Percentiles rank a stretch among this genome's conserved stretches.
These are phyloP conservation scores for Scotopteryx bipunctaria DNA, from an alignment of 2,888 invertebrate species.

Conservation along the genomic window DNA sequence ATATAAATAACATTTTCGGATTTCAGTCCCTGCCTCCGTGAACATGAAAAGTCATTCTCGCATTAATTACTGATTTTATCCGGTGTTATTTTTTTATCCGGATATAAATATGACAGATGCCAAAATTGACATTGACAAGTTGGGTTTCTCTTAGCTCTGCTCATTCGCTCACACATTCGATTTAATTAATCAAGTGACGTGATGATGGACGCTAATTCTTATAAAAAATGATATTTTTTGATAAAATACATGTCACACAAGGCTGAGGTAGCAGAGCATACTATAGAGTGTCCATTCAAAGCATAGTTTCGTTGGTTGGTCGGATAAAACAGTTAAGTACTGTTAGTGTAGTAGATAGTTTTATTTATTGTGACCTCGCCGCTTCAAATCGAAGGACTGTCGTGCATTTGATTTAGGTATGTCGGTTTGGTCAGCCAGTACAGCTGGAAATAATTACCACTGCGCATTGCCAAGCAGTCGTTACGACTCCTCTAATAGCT, in stretches of 20 bases:
- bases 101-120: too few relatives aligned
- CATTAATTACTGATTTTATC: neutral
- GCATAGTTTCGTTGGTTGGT: neutral
- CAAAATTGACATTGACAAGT: neutral
- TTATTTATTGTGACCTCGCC: slow-evolving; percentile 63
- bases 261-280: neutral
- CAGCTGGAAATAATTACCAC: slow-evolving; percentile 82
- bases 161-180: neutral
- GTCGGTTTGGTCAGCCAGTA: slow-evolving; percentile 89
- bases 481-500: slow-evolving; percentile 70
- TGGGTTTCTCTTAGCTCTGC: neutral
- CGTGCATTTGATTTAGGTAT: slow-evolving; percentile 80
- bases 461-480: slow-evolving; percentile 70
- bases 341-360: slow-evolving; percentile 7
- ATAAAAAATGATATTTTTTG: neutral
- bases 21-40: neutral
- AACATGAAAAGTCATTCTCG: neutral
- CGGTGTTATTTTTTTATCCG: neutral
- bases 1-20: neutral
- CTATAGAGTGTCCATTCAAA: neutral
- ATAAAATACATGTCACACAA: neutral
- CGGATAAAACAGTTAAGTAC: slow-evolving; percentile 7
- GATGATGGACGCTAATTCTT: neutral
- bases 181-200: neutral
- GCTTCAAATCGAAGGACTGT: slow-evolving; percentile 68